A percentile compares a stretch with the other conserved stretches of the same genome.
Conservation (phyloP, 2,797 vertebrate species). For the Dipus sagitta region DNA sequence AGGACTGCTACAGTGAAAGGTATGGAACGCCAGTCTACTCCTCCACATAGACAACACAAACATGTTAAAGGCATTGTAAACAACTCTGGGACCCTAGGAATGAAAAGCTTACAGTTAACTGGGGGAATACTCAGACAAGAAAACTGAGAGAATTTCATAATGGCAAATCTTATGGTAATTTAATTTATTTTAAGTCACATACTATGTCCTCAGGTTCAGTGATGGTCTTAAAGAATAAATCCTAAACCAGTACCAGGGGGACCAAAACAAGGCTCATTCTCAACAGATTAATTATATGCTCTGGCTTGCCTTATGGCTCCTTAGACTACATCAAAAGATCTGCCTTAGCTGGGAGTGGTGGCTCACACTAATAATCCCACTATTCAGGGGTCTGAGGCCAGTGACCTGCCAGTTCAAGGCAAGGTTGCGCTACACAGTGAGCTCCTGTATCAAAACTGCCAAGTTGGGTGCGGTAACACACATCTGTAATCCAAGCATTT, state of each 20-base stretch:
- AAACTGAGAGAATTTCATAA: not conserved
- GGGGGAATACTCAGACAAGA: not conserved
- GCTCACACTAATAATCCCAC: too few species aligned
- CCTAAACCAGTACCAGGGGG: not conserved
- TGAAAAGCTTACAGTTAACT: not conserved
- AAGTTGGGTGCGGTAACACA: too few species aligned
- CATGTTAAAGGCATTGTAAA: not conserved
- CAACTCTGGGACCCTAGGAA: not conserved
- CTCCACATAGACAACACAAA: slow-evolving; percentile 18
- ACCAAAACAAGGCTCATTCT: not conserved
- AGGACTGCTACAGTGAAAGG: not conserved
- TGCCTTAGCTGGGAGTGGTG: not conserved
- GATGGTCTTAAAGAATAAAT: not conserved
- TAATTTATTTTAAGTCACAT: not conserved
- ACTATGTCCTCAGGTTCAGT: not conserved
- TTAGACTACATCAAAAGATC: not conserved
- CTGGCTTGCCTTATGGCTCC: not conserved
- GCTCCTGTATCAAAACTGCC: not conserved
- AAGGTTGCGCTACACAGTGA: too few species aligned
- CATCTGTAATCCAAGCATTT: not conserved
- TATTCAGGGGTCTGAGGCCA: too few species aligned
- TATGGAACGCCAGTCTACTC: not conserved
- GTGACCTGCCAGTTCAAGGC: too few species aligned
- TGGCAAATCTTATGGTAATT: not conserved
- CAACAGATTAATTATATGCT: not conserved